Evolutionary conservation across 2,113 vertebrate genomes (phyloP).

Genomic region (Equus quagga): DNA sequence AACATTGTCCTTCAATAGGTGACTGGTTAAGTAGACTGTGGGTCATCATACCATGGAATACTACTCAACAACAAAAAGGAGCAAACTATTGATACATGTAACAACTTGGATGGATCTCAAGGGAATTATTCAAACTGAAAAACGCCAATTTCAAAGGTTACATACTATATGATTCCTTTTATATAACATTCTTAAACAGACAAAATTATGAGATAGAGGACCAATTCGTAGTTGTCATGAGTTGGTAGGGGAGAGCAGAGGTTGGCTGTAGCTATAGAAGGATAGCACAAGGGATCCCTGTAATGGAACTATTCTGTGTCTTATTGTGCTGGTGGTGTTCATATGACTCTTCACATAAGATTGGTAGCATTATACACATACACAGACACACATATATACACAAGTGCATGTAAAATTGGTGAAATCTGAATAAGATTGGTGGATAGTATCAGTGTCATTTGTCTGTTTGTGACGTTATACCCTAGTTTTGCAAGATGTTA

Average conservation of each 20-base stretch:
- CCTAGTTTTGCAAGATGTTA: not conserved
- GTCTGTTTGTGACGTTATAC: not conserved
- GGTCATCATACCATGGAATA: not conserved
- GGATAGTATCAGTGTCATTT: not conserved
- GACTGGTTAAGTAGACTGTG: not conserved
- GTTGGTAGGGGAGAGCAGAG: not conserved
- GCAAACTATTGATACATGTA: not conserved
- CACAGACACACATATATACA: fast-evolving
- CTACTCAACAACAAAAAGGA: not conserved
- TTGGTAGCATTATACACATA: not conserved
- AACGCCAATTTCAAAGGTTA: not conserved
- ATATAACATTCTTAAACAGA: not conserved
- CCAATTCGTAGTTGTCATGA: not conserved
- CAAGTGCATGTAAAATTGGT: fast-evolving
- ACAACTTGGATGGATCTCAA: not conserved
- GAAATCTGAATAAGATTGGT: not conserved
- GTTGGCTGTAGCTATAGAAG: fast-evolving
- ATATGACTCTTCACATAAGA: not conserved
- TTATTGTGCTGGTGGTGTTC: not conserved
- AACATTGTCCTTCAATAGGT: not conserved
- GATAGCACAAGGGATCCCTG: not conserved
- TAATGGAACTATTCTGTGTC: not conserved
- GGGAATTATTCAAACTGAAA: not conserved
- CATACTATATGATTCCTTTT: not conserved
- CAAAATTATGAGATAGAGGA: not conserved